A percentile compares a stretch with the other conserved stretches of the same genome.
Conservation (phyloP, 2,797 vertebrate genomes). For the Enteromius mattozi region DNA sequence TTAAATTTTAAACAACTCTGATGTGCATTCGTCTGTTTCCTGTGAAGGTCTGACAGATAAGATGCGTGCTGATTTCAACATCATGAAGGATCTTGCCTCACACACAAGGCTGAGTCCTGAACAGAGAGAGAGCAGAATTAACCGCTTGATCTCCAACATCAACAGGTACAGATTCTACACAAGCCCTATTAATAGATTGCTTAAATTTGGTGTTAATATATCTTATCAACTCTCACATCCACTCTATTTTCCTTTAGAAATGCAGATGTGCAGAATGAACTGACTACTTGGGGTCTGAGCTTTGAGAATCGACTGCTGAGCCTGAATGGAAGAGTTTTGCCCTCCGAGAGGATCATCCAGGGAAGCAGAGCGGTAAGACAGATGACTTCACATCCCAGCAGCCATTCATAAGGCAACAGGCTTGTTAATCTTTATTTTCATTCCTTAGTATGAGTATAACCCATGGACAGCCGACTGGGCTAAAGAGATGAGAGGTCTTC, state of each 20-base stretch:
- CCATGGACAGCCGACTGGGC: conserved; percentile 87
- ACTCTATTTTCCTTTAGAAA: conserved; percentile 73
- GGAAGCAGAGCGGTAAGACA: conserved; percentile 76
- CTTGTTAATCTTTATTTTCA: neutral
- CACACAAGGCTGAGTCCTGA: conserved; percentile 88
- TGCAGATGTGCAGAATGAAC: conserved; percentile 81
- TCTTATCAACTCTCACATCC: neutral
- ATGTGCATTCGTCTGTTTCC: neutral
- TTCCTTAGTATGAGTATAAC: conserved; percentile 84
- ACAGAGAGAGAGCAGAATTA: conserved; percentile 83
- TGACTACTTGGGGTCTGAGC: conserved; percentile 88
- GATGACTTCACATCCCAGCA: neutral
- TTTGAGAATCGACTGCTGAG: conserved; percentile 86
- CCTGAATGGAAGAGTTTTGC: conserved; percentile 86
- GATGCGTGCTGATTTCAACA: conserved; percentile 88
- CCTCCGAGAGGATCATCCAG: conserved; percentile 87
- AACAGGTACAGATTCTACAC: conserved; percentile 73
- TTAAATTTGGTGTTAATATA: neutral
- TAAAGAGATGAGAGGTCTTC: conserved; percentile 84
- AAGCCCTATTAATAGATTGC: neutral
- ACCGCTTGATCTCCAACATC: conserved; percentile 81
- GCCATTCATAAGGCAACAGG: neutral
- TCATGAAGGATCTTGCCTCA: conserved; percentile 89
- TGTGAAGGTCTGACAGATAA: conserved; percentile 88
- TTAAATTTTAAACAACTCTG: neutral